These are phyloP conservation scores for Echinometra lucunter DNA, from an alignment of 53 echinoderm and acorn worm genomes.

Conservation along the genomic window DNA sequence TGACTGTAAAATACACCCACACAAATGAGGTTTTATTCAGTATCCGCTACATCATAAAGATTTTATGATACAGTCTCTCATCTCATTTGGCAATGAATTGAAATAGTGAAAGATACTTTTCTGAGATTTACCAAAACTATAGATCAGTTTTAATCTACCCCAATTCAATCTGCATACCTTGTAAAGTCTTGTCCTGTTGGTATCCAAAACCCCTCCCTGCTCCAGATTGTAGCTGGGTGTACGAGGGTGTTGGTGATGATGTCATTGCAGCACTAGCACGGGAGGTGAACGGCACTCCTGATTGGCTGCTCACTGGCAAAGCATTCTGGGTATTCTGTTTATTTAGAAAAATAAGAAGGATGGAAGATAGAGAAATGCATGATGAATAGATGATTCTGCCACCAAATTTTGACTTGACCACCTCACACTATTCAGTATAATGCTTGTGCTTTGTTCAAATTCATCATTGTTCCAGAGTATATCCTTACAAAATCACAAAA, in stretches of 20 bases:
- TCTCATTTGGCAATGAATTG: no score
- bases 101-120: no score
- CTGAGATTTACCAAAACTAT: no score
- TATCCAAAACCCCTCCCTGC: slow-evolving; percentile 76
- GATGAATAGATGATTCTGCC: not conserved
- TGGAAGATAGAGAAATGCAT: not conserved
- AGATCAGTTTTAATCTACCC: not conserved
- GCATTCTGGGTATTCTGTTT: slow-evolving; percentile 64
- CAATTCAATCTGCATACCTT: slow-evolving; percentile 65
- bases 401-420: not conserved
- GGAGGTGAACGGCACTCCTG: slow-evolving; percentile 76
- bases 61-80: no score
- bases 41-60: no score
- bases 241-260: slow-evolving; percentile 90
- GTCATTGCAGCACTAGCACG: slow-evolving; percentile 78
- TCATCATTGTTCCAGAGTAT: no score
- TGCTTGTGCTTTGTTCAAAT: no score
- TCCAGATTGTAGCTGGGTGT: slow-evolving; percentile 91
- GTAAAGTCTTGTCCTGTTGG: slow-evolving; percentile 86
- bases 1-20: no score
- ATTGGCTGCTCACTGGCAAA: slow-evolving; percentile 72
- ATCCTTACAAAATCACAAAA: no score
- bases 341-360: not conserved
- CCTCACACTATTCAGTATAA: not conserved
- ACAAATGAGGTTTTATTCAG: no score